Evolutionary conservation across 2,888 invertebrate genomes (phyloP).

Genomic region (Ochropacha duplaris): DNA sequence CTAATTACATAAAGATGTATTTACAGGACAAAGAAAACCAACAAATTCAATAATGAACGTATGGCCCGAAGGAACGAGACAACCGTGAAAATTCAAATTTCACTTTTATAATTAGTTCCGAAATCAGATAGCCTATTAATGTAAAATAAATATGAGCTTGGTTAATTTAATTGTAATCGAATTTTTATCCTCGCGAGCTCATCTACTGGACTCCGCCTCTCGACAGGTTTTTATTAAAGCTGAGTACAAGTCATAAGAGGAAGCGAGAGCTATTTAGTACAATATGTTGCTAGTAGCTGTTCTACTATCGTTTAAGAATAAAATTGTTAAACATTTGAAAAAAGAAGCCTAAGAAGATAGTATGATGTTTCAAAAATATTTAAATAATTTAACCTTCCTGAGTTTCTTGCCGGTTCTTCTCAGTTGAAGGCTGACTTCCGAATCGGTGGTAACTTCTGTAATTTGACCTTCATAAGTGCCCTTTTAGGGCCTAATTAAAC

Average conservation of each 20-base stretch:
- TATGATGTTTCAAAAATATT: too few relatives aligned
- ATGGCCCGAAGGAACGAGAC: not conserved
- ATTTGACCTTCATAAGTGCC: too few relatives aligned
- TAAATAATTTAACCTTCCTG: too few relatives aligned
- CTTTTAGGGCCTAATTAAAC: too few relatives aligned
- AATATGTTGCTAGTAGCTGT: too few relatives aligned
- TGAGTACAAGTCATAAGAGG: conserved; percentile 28
- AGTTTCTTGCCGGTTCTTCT: too few relatives aligned
- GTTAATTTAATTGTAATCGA: conserved; percentile 81
- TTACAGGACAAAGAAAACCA: not conserved
- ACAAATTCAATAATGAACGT: not conserved
- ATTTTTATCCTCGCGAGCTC: conserved; percentile 76
- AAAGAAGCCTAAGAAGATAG: too few relatives aligned
- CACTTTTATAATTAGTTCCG: conserved; percentile 25
- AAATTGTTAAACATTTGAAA: too few relatives aligned
- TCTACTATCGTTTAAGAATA: too few relatives aligned
- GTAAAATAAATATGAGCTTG: conserved; percentile 73
- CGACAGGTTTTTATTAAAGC: conserved; percentile 53
- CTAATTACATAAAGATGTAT: not conserved
- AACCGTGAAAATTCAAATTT: conserved; percentile 11
- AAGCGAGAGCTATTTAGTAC: conserved; percentile 24
- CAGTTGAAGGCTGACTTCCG: too few relatives aligned
- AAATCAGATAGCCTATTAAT: conserved; percentile 58
- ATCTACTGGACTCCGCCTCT: conserved; percentile 68
- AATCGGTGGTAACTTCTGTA: too few relatives aligned